Evolutionary conservation across 1,140 invertebrate species (phyloP), one percentile per base, ranked within the genome.

Genomic region (Harpegnathos saltator): DNA sequence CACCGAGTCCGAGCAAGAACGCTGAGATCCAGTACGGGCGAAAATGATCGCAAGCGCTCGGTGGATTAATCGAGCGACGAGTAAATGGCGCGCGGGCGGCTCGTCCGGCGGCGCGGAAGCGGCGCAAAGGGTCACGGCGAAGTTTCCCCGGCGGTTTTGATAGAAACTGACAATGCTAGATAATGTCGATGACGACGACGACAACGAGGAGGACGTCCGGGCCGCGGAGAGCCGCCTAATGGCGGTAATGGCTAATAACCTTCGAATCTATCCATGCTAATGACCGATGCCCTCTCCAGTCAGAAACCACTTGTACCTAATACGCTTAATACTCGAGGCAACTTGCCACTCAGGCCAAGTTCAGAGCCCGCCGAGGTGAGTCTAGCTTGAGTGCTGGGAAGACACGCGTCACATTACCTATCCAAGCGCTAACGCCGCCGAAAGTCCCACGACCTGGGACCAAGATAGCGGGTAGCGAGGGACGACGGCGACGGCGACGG

Each of bases 181-280:
- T 77, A 85, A 33, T 26, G 82, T 65, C 71, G 44, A 84, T 62
- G 72, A 65, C 50, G 78, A 78, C 29, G 66, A 65, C 48, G 77
- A 69, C 72, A 80, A 84, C 80, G 59, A 82, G 54, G 62, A 89
- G 82, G 63, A 86, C 73, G 72, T 87, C 61, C 82, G 48, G 71
- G 58, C 29, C 77, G 90, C 90, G 84, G 87, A 91, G 86, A 87
- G 68, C 75, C 66, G 72, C 82, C 89, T 92, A 92, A 92, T 91
- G 87, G 88, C 77, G 82, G 89, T 93, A 92, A 93, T 92, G 89
- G 90, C 90, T 93, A 93, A 93, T 94, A 93, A 93, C 89, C 90
- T 90, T 88, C 90, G 89, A 93, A 93, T 94, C 91, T 91, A 93
- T 93, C 91, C 87, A 85, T 87, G 90, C 89, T 94, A 93, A 93